A percentile compares a stretch with the other conserved stretches of the same genome.
Conservation (phyloP, 2,113 vertebrate genomes). For the Mesocricetus auratus region DNA sequence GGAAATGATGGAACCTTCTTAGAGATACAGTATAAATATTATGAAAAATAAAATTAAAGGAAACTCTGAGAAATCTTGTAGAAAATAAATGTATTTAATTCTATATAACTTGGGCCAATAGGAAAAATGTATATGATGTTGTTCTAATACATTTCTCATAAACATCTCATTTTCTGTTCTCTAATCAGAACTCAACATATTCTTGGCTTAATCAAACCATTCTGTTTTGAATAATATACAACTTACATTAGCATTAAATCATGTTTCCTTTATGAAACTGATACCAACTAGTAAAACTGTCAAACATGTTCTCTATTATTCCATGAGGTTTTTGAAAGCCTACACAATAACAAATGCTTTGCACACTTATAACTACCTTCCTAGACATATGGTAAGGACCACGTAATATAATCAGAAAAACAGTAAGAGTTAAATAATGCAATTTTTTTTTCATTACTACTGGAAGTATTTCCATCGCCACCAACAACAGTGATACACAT, state of each 20-base stretch:
- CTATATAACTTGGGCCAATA: slow-evolving; percentile 37
- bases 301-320: slow-evolving; percentile 36
- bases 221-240: slow-evolving; percentile 55
- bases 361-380: neutral
- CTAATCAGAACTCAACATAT: slow-evolving; percentile 17
- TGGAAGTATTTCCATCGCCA: slow-evolving; percentile 49
- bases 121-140: slow-evolving; percentile 28
- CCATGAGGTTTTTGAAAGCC: neutral
- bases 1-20: slow-evolving; percentile 20
- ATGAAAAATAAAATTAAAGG: neutral
- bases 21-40: slow-evolving; percentile 49
- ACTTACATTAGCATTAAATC: slow-evolving; percentile 55
- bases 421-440: slow-evolving; percentile 6
- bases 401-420: slow-evolving; percentile 59
- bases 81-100: slow-evolving; percentile 64
- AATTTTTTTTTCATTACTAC: neutral
- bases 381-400: neutral
- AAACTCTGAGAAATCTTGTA: slow-evolving; percentile 16
- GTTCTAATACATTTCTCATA: slow-evolving; percentile 27
- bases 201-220: slow-evolving; percentile 6
- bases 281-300: slow-evolving; percentile 30
- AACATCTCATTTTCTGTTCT: slow-evolving; percentile 56
- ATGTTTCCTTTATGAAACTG: slow-evolving; percentile 41
- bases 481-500: neutral
- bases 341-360: slow-evolving; percentile 15